A percentile compares a stretch with the other conserved stretches of the same genome.
These are phyloP conservation scores for Gnathonemus longibarbis DNA, from an alignment of 2,113 vertebrate genomes.

Conservation along the genomic window DNA sequence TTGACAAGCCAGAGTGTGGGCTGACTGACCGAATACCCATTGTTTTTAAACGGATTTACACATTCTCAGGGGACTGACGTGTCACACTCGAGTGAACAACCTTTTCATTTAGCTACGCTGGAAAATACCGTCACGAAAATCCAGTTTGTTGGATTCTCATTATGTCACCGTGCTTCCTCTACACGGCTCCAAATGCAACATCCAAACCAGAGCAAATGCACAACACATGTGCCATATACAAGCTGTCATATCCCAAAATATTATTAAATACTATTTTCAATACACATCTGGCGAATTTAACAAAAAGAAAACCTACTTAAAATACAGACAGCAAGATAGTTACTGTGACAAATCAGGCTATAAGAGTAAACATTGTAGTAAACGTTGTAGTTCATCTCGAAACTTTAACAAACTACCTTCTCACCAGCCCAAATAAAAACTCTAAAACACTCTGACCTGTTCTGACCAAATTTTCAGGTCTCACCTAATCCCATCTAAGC, in stretches of 20 bases:
- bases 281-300: background rate
- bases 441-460: background rate
- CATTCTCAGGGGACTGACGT: slow-evolving; percentile 33
- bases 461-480: background rate
- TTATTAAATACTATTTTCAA: background rate
- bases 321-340: background rate
- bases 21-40: slow-evolving; percentile 28
- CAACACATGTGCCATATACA: background rate
- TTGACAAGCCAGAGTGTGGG: slow-evolving; percentile 35
- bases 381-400: background rate
- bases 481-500: background rate
- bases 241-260: background rate
- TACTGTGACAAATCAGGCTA: background rate
- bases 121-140: slow-evolving; percentile 23
- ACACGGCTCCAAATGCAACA: background rate
- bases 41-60: slow-evolving; percentile 39
- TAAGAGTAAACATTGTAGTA: background rate
- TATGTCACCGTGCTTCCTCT: slow-evolving; percentile 15
- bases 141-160: background rate
- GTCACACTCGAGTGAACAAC: slow-evolving; percentile 35
- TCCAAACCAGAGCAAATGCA: background rate
- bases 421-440: background rate
- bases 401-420: background rate
- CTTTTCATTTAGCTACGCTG: slow-evolving; percentile 35
- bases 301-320: background rate